Conservation (phyloP, 1,140 invertebrate genomes). For the Medauroidea extradentata region DNA sequence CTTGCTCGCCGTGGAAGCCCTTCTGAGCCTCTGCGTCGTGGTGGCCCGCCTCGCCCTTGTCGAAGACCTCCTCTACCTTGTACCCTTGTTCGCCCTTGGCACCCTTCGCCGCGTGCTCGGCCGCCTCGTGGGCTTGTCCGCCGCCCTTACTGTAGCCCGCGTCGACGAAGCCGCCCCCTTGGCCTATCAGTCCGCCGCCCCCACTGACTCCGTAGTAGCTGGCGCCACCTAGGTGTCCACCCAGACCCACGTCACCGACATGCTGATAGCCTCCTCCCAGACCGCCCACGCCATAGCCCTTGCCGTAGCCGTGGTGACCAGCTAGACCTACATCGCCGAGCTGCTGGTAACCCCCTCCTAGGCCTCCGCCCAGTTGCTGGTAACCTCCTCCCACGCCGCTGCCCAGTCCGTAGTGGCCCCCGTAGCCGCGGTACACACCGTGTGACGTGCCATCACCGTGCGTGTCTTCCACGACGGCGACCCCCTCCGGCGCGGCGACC, state of each 20-base stretch:
- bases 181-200: not conserved
- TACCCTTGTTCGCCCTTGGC: slow-evolving; percentile 18
- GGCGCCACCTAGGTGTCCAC: not conserved
- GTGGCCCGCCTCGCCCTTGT: slow-evolving; percentile 57
- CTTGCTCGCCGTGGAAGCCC: slow-evolving; percentile 32
- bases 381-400: too few species aligned
- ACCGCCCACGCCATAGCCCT: not conserved
- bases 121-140: slow-evolving; percentile 9
- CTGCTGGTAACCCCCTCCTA: too few species aligned
- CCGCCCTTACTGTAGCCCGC: slow-evolving; percentile 14
- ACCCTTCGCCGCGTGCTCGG: slow-evolving; percentile 5
- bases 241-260: not conserved
- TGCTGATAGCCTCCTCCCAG: not conserved
- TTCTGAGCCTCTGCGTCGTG: slow-evolving; percentile 59
- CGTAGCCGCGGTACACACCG: not conserved
- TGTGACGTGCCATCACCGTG: not conserved
- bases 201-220: not conserved
- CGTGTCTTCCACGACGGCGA: not conserved
- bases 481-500: not conserved
- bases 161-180: slow-evolving; percentile 1
- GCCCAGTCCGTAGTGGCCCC: not conserved
- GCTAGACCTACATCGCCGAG: too few species aligned
- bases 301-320: not conserved
- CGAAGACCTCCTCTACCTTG: slow-evolving; percentile 30
- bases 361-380: too few species aligned